A percentile compares a stretch with the other conserved stretches of the same genome.
Evolutionary conservation across 1,140 invertebrate species (phyloP).

Genomic region (Lepidurus couesii): DNA sequence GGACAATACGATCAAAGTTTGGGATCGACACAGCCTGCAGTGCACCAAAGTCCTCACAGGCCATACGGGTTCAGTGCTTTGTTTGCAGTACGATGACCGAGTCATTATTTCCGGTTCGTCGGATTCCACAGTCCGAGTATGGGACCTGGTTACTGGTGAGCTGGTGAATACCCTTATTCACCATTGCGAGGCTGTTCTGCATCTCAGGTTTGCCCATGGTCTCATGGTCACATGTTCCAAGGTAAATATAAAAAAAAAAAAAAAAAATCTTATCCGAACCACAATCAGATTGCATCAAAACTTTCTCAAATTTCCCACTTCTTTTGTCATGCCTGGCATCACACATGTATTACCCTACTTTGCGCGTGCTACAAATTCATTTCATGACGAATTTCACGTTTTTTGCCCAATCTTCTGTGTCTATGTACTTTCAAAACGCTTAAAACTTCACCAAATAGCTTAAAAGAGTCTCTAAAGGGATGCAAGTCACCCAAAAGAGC

Average conservation of each 20-base stretch:
- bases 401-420: too few relatives aligned
- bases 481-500: too few relatives aligned
- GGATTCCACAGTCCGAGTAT: conserved; percentile 92
- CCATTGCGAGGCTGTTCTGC: conserved; percentile 98
- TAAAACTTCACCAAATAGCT: too few relatives aligned
- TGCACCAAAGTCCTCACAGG: conserved; percentile 90
- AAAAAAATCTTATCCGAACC: neutral
- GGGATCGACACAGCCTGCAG: conserved; percentile 84
- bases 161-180: conserved; percentile 99
- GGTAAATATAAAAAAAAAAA: too few relatives aligned
- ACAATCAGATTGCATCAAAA: neutral
- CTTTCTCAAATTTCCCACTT: neutral
- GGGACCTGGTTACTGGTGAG: conserved; percentile 81
- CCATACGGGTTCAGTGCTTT: conserved; percentile 95
- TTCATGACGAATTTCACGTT: too few relatives aligned
- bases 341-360: too few relatives aligned
- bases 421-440: too few relatives aligned
- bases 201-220: conserved; percentile 95
- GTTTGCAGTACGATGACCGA: conserved; percentile 97
- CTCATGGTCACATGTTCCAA: conserved; percentile 99
- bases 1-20: conserved; percentile 99
- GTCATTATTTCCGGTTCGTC: conserved; percentile 98
- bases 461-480: too few relatives aligned
- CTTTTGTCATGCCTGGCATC: neutral
- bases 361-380: too few relatives aligned